Base-by-base conservation (phyloP, 2,888 invertebrate species). In the Falcaria lacertinaria region DNA sequence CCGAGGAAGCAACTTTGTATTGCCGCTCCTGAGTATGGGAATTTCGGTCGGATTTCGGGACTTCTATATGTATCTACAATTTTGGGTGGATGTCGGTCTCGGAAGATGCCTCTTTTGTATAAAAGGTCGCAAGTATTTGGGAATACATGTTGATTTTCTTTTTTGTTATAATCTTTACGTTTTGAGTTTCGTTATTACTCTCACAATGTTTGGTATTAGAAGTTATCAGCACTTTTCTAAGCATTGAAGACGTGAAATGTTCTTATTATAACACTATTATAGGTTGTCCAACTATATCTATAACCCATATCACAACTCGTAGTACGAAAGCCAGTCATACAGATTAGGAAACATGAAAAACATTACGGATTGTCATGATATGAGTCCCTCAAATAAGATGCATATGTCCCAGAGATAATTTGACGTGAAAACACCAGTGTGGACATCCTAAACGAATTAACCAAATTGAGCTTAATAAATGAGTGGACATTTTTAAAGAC, bases 1-100 rank as follows among this genome's bases (percentile, higher is more conserved):
- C 57, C 58, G 54, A 57, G 56, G 69, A 67, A 71, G 76, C 69
- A 62, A 77, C 80, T 84, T 81, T 82, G 79, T 77, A 61, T 60
- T 53, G 61, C 64, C 59, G 54, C 52, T 19, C 37, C 35, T 17
- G 19, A 19, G 60, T 64, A 59, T 58, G 50, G 63, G 63, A 73
- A 72, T 74, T 77, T 70, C 64, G 67, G 64, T 61, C 53, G 60
- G 63, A 69, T 68, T 73, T 71, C 71, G 60, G 63, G 57, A 64
- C 60, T 28, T 64, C 63, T 57, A 46, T 48, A 44, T 39, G 47
- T 19, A 17, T 19, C 17, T 19, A 17, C 19, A 19, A 13, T 13
- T 19, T 19, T 4, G 35, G 4, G 17, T 13, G 16, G 13, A 19
- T 19, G 19, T 11, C 3, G 28, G 11, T 28, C 3, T 28, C 11